These are phyloP conservation scores for Micrasema minimum DNA, from an alignment of 1,140 invertebrate species.

Conservation along the genomic window DNA sequence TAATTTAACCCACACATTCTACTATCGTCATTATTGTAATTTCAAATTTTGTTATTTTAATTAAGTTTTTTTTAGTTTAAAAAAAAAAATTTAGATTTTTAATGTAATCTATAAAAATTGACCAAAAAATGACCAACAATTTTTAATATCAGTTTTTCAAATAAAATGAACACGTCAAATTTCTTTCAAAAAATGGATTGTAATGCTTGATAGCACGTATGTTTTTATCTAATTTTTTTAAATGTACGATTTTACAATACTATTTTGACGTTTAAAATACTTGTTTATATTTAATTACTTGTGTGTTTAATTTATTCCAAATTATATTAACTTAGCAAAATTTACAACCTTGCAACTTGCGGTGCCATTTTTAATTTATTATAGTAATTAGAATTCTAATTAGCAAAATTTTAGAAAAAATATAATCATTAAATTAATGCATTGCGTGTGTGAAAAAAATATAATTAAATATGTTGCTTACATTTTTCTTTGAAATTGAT, in stretches of 20 bases:
- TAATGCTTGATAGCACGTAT: too few relatives aligned
- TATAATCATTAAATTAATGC: not conserved
- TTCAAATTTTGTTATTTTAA: constrained; percentile 2
- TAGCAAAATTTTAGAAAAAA: not conserved
- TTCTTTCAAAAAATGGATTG: too few relatives aligned
- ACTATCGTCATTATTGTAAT: not conserved
- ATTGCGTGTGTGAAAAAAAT: constrained; percentile 1
- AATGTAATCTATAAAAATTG: not conserved
- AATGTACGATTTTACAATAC: too few relatives aligned
- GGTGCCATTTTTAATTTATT: constrained; percentile 15
- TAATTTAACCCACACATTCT: not conserved
- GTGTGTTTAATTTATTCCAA: not conserved
- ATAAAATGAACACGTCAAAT: too few relatives aligned
- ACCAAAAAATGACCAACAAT: too few relatives aligned
- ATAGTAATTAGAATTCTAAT: too few relatives aligned
- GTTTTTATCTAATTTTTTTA: too few relatives aligned
- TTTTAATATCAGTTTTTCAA: too few relatives aligned
- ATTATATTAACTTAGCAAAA: constrained; percentile 9
- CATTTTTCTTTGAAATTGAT: too few relatives aligned
- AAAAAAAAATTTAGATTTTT: too few relatives aligned
- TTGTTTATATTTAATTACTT: too few relatives aligned
- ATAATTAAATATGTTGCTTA: not conserved
- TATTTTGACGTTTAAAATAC: too few relatives aligned
- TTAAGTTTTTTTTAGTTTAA: constrained; percentile 46
- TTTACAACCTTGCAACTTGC: constrained; percentile 17